phyloP scores from a whole-genome alignment of 2,797 vertebrate species.

The Vireo griseus region DNA sequence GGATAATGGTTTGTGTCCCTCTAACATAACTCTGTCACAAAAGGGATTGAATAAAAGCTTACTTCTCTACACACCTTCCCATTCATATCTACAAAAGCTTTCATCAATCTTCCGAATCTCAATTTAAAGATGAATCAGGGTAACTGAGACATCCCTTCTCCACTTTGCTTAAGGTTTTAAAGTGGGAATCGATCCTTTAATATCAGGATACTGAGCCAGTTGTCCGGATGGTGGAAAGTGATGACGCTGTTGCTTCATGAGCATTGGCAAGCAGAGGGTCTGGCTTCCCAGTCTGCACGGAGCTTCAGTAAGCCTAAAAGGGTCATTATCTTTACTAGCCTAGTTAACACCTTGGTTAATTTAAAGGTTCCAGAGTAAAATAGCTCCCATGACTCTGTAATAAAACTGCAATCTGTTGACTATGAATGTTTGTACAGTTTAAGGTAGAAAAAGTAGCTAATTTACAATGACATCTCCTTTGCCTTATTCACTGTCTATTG shows the following conservation, averaged over 20 bases:
- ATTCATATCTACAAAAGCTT: neutral
- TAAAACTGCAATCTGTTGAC: neutral
- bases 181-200: neutral
- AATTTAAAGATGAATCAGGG: neutral
- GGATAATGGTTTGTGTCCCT: neutral
- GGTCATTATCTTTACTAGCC: neutral
- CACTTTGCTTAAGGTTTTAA: neutral
- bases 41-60: neutral
- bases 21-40: neutral
- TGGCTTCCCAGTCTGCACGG: neutral
- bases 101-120: neutral
- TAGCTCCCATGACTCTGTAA: neutral
- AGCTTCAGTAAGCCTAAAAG: neutral
- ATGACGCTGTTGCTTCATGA: neutral
- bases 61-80: neutral
- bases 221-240: neutral
- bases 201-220: neutral
- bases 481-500: neutral
- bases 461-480: neutral
- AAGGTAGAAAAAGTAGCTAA: neutral
- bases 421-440: neutral
- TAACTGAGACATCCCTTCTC: neutral
- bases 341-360: constrained; percentile 38
- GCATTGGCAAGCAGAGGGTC: neutral
- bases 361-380: constrained; percentile 35